Conservation (phyloP, 2,888 invertebrate genomes). For the Urechis unicinctus region DNA sequence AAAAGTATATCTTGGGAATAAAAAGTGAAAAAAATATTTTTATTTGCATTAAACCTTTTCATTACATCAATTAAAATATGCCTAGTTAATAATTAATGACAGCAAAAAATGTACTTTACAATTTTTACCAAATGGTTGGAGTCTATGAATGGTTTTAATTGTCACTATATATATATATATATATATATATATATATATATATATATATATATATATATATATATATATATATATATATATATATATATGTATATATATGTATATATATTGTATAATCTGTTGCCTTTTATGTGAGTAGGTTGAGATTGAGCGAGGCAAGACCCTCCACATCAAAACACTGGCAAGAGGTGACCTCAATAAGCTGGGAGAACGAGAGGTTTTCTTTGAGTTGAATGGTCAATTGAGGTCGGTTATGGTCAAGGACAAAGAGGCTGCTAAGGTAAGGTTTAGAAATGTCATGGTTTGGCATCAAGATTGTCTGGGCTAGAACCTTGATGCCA, state of each 20-base stretch:
- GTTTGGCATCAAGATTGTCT: too few relatives aligned
- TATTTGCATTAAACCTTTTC: too few relatives aligned
- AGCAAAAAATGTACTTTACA: too few relatives aligned
- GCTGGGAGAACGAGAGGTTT: slow-evolving; percentile 90
- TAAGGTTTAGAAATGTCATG: too few relatives aligned
- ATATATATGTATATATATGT: slow-evolving; percentile 11
- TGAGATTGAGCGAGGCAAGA: slow-evolving; percentile 89
- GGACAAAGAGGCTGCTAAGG: slow-evolving; percentile 72
- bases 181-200: slow-evolving; percentile 5
- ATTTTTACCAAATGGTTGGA: background rate
- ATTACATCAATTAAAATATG: too few relatives aligned
- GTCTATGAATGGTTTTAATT: too few relatives aligned
- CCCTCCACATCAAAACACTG: slow-evolving; percentile 84
- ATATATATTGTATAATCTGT: slow-evolving; percentile 5
- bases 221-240: slow-evolving; percentile 6
- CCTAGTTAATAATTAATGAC: too few relatives aligned
- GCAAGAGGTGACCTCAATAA: slow-evolving; percentile 86
- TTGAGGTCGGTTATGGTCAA: slow-evolving; percentile 86
- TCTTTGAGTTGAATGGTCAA: slow-evolving; percentile 98
- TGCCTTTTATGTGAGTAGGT: background rate
- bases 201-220: slow-evolving; percentile 7
- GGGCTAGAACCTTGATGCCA: too few relatives aligned
- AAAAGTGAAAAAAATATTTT: too few relatives aligned
- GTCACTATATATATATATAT: too few relatives aligned
- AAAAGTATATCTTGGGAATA: too few relatives aligned